Percentiles rank a stretch among this genome's conserved stretches.
Evolutionary conservation across 2,888 invertebrate genomes (phyloP).

Genomic region (Drosophila neutralis): DNA sequence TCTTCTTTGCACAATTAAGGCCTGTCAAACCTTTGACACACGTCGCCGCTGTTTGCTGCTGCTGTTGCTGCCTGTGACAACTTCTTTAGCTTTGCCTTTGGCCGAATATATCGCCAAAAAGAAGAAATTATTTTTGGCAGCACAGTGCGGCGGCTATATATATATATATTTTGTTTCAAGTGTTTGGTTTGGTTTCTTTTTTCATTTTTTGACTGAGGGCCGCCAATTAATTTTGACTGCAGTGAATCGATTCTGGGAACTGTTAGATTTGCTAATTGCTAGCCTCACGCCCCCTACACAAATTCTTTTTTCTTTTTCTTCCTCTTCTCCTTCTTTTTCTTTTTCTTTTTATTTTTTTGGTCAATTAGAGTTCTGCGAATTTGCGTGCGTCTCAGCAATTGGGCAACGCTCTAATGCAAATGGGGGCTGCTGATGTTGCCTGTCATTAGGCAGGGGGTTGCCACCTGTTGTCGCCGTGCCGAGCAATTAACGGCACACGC

Average conservation of each 20-base stretch:
- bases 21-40: slow-evolving; percentile 81
- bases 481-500: slow-evolving; percentile 64
- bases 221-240: slow-evolving; percentile 72
- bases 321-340: not conserved
- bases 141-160: slow-evolving; percentile 39
- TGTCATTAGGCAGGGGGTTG: slow-evolving; percentile 32
- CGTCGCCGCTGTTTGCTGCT: slow-evolving; percentile 41
- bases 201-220: slow-evolving; percentile 39
- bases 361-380: slow-evolving; percentile 72
- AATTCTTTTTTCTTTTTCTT: not conserved
- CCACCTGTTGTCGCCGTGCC: slow-evolving; percentile 67
- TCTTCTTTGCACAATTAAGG: slow-evolving; percentile 68
- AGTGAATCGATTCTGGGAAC: slow-evolving; percentile 80
- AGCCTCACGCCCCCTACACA: slow-evolving; percentile 53
- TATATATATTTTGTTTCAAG: slow-evolving; percentile 23
- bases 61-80: slow-evolving; percentile 45
- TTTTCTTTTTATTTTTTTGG: slow-evolving; percentile 1
- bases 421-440: not conserved
- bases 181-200: slow-evolving; percentile 22
- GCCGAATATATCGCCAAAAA: slow-evolving; percentile 27
- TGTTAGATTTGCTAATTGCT: slow-evolving; percentile 81
- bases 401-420: slow-evolving; percentile 38
- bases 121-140: slow-evolving; percentile 60
- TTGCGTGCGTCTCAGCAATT: slow-evolving; percentile 63
- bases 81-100: slow-evolving; percentile 50